These are phyloP conservation scores for Eciton burchellii DNA, from an alignment of 1,140 invertebrate genomes.

Conservation along the genomic window DNA sequence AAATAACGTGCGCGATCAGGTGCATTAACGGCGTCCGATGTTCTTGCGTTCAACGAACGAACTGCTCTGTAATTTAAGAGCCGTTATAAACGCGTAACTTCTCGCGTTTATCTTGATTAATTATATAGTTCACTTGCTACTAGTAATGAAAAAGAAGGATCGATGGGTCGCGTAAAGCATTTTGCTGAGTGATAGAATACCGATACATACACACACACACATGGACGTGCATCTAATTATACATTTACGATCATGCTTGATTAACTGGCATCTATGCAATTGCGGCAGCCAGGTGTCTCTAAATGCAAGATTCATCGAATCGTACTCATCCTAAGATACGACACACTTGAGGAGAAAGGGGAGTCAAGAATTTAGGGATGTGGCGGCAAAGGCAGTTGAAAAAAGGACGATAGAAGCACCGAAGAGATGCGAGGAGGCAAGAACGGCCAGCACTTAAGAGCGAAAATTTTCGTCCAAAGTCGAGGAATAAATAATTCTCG, in stretches of 20 bases:
- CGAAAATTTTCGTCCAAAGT: constrained; percentile 72
- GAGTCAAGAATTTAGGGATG: constrained; percentile 17
- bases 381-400: constrained; percentile 2
- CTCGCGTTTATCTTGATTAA: too few species aligned
- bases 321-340: constrained; percentile 4
- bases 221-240: background rate
- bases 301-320: constrained; percentile 7
- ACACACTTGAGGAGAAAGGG: constrained; percentile 30
- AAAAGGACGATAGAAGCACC: constrained; percentile 20
- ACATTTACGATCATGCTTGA: background rate
- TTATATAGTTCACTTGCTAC: too few species aligned
- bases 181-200: too few species aligned
- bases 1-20: too few species aligned
- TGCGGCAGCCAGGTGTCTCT: background rate
- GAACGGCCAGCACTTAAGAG: constrained; percentile 62
- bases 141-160: too few species aligned
- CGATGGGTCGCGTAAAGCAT: too few species aligned
- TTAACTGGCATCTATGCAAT: background rate
- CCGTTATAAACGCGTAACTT: too few species aligned
- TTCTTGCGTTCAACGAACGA: too few species aligned
- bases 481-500: constrained; percentile 72
- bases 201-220: too few species aligned
- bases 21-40: too few species aligned
- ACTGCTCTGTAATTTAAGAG: too few species aligned
- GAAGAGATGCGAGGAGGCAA: background rate